Base-by-base conservation (phyloP, 2,113 vertebrate species). In the Toxotes jaculatrix region DNA sequence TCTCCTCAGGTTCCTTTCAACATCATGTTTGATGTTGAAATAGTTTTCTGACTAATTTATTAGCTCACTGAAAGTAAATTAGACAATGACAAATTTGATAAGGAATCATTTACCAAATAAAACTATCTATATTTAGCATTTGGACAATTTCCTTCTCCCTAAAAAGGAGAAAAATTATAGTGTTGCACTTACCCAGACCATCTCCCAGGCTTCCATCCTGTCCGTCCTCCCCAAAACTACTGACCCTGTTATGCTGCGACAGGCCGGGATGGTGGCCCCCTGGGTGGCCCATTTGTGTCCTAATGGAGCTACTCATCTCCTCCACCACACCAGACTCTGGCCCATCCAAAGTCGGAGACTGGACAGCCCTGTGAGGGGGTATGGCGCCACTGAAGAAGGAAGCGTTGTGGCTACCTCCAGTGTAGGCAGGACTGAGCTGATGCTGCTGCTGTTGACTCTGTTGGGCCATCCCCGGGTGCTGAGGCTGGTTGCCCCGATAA, bases 221-320 rank as follows among this genome's bases (percentile, higher is more conserved):
- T 77, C 93, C 96, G 45, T 98, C 97, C 78, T 99, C 98, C 66
- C 96, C 94, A 88, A 98, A 99, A 94, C 93, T 98, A 93, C 95
- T 97, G 93, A 97, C 95, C 40, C 94, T 92, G 87, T 91, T 92
- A 70, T 93, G 93, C 87, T 97, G 97, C 13, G 96, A 91, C 66
- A 96, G 89, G 77, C 96, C 93, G 74, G 97, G 77, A 23, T 96
- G 95, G 86, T 95, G 93, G 1, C 80, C 77, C 3, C 80, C 96
- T 16, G 95, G 94, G 90, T 97, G 97, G 40, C 96, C 96, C 70
- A 96, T 92, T 57, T 97, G 85, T 76, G 96, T 95, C 90, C 98
- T 95, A 80, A 97, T 93, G 73, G 97, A 94, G 74, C 94, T 95
- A 86, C 7, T 96, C 71, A 95, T 89, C 77, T 98, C 95, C 78